A percentile compares a stretch with the other conserved stretches of the same genome.
Conservation (phyloP, 2,113 vertebrate genomes). For the Hemibagrus wyckioides region DNA sequence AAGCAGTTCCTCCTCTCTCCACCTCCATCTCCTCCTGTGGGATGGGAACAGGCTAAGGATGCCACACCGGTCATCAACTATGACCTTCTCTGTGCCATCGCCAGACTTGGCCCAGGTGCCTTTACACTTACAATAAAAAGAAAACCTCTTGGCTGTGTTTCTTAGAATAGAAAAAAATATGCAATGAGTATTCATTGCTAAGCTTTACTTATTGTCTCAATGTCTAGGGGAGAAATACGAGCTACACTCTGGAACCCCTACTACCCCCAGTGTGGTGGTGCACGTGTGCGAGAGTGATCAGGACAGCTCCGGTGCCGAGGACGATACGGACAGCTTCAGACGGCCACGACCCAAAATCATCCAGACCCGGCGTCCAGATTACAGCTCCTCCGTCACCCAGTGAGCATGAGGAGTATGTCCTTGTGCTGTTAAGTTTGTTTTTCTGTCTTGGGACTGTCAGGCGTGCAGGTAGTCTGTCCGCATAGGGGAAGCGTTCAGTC, state of each 20-base stretch:
- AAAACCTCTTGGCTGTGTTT: not conserved
- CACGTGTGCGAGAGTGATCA: constrained; percentile 90
- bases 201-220: not conserved
- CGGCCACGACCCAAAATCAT: constrained; percentile 85
- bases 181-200: not conserved
- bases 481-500: constrained; percentile 37
- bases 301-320: constrained; percentile 73
- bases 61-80: constrained; percentile 92
- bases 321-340: constrained; percentile 67
- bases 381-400: constrained; percentile 74
- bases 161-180: not conserved
- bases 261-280: constrained; percentile 95
- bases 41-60: constrained; percentile 89
- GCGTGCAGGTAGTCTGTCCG: constrained; percentile 41
- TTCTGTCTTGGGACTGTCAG: constrained; percentile 34
- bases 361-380: constrained; percentile 91
- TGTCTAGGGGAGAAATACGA: constrained; percentile 90
- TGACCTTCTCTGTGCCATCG: constrained; percentile 91
- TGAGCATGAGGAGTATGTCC: constrained; percentile 64
- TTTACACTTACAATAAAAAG: not conserved
- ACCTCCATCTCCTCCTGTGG: constrained; percentile 90
- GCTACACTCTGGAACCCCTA: constrained; percentile 89
- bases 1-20: constrained; percentile 96
- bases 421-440: constrained; percentile 39
- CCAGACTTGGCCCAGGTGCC: constrained; percentile 92